These are phyloP conservation scores for Barypeithes pellucidus DNA, from an alignment of 2,888 invertebrate genomes.

Conservation along the genomic window DNA sequence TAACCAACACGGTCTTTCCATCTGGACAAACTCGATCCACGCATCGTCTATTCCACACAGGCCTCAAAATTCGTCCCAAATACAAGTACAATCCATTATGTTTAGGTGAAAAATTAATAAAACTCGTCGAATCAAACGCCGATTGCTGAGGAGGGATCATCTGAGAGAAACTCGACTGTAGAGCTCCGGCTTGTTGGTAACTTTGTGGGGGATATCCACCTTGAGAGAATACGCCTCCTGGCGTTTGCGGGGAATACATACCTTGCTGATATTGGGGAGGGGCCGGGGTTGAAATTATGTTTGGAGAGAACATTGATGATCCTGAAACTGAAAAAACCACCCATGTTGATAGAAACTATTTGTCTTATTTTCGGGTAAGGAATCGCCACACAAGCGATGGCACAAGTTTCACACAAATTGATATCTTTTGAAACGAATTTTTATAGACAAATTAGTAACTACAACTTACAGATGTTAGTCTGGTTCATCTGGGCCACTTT, in stretches of 20 bases:
- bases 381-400: too few species aligned
- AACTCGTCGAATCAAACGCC: conserved; percentile 58
- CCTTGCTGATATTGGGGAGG: conserved; percentile 50
- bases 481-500: conserved; percentile 61
- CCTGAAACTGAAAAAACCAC: conserved; percentile 58
- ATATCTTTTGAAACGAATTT: too few species aligned
- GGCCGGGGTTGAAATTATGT: conserved; percentile 68
- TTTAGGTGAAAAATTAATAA: conserved; percentile 79
- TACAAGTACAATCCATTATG: conserved; percentile 96
- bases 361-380: too few species aligned
- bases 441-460: neutral
- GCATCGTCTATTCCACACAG: conserved; percentile 90
- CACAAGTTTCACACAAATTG: conserved; percentile 19
- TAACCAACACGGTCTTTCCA: conserved; percentile 75
- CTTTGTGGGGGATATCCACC: conserved; percentile 37
- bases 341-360: too few species aligned
- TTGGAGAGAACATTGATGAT: conserved; percentile 64
- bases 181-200: conserved; percentile 34
- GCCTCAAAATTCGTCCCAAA: conserved; percentile 88
- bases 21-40: conserved; percentile 75
- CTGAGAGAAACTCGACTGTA: conserved; percentile 52
- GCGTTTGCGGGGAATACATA: conserved; percentile 50
- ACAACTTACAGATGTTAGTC: conserved; percentile 56
- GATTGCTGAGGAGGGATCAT: conserved; percentile 53
- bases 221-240: conserved; percentile 9